Base-by-base conservation (phyloP, 30 jellyfish, hydroid and myxozoan species). In the Aurelia sp. region DNA sequence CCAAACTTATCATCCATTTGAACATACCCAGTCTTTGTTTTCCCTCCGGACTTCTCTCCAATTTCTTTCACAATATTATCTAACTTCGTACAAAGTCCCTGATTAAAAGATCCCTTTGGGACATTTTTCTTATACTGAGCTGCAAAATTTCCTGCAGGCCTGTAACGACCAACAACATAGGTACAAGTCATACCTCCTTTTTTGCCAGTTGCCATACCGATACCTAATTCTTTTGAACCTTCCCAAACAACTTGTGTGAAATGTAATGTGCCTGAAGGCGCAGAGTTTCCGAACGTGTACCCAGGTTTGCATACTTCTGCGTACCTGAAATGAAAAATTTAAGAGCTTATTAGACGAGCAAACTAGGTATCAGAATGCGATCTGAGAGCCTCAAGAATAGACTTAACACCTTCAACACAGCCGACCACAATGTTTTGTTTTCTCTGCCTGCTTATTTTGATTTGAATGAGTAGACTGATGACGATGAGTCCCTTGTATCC, bases 211-310 rank as follows among this genome's bases (percentile, higher is more conserved):
- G 98, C 98, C 79, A 55, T 73, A 6, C 98, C 98, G 11, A 92
- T 71, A 17, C 98, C 98, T 11, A 92, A 86, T 57, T 81, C 79
- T 31, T 76, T 81, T n/a, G 86, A 47, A 5, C 82, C 89, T 33
- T 92, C 91, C 98, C 98, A 92, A 3, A 92, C 97, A 51, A 85
- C 98, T 66, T 91, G 98, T 11, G 98, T 91, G 58, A 91, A 91
- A 78, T 91, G 98, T 11, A 82, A 71, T 18, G 91, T 82, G 30
- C 96, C 93, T 15, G 81, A 59, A 22, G 98, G 92, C 12, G 80
- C 89, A 68, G 89, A 72, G 53, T 77, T 72, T 6, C 90, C 95
- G 67, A 91, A 91, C 0, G 84, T 74, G 76, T 91, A 91, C 4
- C 96, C 92, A 4, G 96, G 96, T 13, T 84, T 71, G 89, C 98